Evolutionary conservation across 2,797 vertebrate genomes (phyloP).

Genomic region (Myripristis jacobus): DNA sequence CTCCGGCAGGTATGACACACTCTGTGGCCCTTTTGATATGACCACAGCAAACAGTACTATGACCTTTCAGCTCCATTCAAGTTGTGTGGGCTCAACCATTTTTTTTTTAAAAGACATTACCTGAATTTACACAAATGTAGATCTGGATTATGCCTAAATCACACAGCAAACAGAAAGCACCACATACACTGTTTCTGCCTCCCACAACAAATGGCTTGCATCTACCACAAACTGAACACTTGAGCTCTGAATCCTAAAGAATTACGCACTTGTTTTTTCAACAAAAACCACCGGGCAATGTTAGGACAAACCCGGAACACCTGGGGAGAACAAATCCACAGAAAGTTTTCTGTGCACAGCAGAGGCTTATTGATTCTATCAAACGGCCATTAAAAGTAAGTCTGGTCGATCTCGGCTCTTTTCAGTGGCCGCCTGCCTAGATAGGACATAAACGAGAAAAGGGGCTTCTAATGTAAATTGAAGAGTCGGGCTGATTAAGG

Average conservation of each 20-base stretch:
- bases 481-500: constrained; percentile 61
- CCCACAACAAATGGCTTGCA: background rate
- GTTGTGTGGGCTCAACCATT: too few species aligned
- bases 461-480: constrained; percentile 61
- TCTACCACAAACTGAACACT: background rate
- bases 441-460: constrained; percentile 60
- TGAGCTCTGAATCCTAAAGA: constrained; percentile 3
- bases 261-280: constrained; percentile 10
- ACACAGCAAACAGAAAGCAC: too few species aligned
- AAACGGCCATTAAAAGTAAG: constrained; percentile 44
- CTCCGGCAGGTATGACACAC: too few species aligned
- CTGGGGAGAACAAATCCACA: constrained; percentile 29
- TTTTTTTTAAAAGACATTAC: too few species aligned
- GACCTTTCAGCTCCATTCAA: too few species aligned
- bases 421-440: constrained; percentile 20
- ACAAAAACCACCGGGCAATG: background rate
- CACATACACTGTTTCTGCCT: constrained; percentile 3
- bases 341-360: constrained; percentile 33
- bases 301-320: constrained; percentile 27
- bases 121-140: too few species aligned
- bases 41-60: too few species aligned
- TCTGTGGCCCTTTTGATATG: too few species aligned
- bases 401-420: constrained; percentile 33
- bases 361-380: constrained; percentile 49
- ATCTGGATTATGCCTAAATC: too few species aligned